phyloP scores from a whole-genome alignment of 2,797 vertebrate genomes.

The Manis crassicaudata region DNA sequence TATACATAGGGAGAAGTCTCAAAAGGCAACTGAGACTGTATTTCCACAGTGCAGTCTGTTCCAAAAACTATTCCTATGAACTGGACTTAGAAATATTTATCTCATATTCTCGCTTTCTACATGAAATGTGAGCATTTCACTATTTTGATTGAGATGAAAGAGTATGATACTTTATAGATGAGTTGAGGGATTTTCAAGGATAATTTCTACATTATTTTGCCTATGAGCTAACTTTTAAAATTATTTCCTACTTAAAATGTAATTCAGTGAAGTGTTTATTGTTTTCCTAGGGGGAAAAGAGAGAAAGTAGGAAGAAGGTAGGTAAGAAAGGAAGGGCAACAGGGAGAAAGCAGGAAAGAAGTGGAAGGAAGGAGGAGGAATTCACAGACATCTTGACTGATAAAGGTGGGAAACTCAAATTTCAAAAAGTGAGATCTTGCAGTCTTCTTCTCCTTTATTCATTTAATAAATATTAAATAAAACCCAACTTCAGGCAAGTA shows the following conservation, averaged over 20 bases:
- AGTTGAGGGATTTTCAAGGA: background rate
- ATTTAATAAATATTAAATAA: constrained; percentile 3
- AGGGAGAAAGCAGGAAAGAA: constrained; percentile 22
- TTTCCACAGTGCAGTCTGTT: background rate
- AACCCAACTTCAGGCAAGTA: background rate
- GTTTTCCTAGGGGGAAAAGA: background rate
- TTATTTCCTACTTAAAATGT: background rate
- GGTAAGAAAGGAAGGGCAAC: background rate
- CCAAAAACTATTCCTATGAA: background rate
- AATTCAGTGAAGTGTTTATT: background rate
- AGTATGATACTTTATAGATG: background rate
- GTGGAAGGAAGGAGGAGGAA: background rate
- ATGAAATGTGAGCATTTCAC: background rate
- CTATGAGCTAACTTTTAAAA: background rate
- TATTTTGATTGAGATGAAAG: background rate
- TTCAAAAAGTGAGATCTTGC: background rate
- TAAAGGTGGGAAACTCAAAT: background rate
- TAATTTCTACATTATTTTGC: background rate
- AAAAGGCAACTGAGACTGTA: background rate
- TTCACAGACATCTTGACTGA: background rate
- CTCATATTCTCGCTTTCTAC: background rate
- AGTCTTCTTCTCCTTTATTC: background rate
- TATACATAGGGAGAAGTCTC: background rate
- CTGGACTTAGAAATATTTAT: background rate
- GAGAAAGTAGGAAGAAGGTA: background rate